These are phyloP conservation scores for Lasius fuliginosus DNA, from an alignment of 2,888 invertebrate genomes.

Conservation along the genomic window DNA sequence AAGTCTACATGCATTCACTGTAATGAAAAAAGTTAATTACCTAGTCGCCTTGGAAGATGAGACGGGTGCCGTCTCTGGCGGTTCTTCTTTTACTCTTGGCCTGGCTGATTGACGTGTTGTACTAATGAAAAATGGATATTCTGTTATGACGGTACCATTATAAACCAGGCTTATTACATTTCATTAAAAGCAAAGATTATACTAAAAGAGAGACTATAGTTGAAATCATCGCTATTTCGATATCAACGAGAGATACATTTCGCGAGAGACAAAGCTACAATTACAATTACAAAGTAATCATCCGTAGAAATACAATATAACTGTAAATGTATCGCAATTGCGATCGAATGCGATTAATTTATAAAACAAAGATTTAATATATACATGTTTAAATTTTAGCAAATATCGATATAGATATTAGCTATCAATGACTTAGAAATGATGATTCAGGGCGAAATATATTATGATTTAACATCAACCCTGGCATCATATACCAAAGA, in stretches of 20 bases:
- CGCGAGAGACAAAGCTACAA: background rate
- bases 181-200: constrained; percentile 51
- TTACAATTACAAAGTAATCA: constrained; percentile 33
- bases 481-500: background rate
- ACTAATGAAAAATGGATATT: constrained; percentile 85
- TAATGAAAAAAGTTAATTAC: constrained; percentile 84
- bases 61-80: constrained; percentile 85
- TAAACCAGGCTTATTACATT: constrained; percentile 70
- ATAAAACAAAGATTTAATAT: constrained; percentile 14
- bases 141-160: constrained; percentile 78
- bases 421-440: constrained; percentile 6
- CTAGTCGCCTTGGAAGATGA: constrained; percentile 86
- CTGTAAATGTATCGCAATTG: background rate
- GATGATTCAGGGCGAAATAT: background rate
- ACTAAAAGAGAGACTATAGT: constrained; percentile 47
- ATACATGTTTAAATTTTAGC: background rate
- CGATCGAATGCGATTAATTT: background rate
- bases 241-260: constrained; percentile 21
- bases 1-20: constrained; percentile 79
- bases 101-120: constrained; percentile 86
- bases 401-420: background rate
- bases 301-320: background rate
- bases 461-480: constrained; percentile 14
- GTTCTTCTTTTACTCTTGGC: constrained; percentile 86
- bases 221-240: background rate